These are phyloP conservation scores for Sphecodes monilicornis DNA, from an alignment of 2,888 invertebrate genomes.

Conservation along the genomic window DNA sequence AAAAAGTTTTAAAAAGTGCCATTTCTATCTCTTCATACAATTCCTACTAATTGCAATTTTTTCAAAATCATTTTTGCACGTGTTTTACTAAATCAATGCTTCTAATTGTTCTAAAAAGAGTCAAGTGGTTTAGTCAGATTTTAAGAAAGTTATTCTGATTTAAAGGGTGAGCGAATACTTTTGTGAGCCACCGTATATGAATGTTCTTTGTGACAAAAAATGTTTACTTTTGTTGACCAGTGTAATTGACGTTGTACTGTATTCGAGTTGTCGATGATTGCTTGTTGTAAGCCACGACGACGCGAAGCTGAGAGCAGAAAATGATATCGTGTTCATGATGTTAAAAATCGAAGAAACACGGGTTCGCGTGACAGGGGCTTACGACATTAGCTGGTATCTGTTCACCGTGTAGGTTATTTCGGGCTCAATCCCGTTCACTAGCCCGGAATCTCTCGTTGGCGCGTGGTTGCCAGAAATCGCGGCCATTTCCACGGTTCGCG, in stretches of 20 bases:
- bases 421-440: constrained; percentile 41
- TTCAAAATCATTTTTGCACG: too few relatives aligned
- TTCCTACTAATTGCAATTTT: too few relatives aligned
- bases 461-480: constrained; percentile 56
- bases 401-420: constrained; percentile 48
- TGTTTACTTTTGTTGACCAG: too few relatives aligned
- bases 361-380: constrained; percentile 14
- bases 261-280: background rate
- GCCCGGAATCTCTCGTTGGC: constrained; percentile 17
- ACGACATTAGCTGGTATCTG: constrained; percentile 21
- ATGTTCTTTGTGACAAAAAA: too few relatives aligned
- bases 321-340: background rate
- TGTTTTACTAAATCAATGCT: too few relatives aligned
- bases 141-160: too few relatives aligned
- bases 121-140: too few relatives aligned
- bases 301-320: background rate
- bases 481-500: constrained; percentile 51
- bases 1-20: too few relatives aligned
- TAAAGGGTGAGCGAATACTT: too few relatives aligned
- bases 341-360: constrained; percentile 7
- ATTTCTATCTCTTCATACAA: too few relatives aligned
- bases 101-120: too few relatives aligned
- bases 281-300: background rate
- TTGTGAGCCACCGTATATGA: too few relatives aligned
- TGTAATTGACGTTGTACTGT: background rate